Conservation (phyloP, 2,888 invertebrate genomes). For the Pristionchus fissidentatus region DNA sequence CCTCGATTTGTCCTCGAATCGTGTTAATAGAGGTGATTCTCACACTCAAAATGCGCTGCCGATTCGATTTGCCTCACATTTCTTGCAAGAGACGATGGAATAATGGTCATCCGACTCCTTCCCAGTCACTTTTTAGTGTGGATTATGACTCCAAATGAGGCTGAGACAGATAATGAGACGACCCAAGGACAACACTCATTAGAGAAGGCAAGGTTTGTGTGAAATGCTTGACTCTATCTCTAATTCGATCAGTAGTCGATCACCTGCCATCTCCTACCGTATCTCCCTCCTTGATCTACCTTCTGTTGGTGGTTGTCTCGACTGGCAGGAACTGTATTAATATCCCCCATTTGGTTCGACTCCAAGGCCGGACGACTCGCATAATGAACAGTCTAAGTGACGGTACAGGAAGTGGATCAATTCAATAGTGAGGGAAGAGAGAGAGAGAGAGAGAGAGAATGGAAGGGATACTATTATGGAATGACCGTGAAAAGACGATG, state of each 20-base stretch:
- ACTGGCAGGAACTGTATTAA: conserved; percentile 38
- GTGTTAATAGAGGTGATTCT: conserved; percentile 12
- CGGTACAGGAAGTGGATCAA: conserved; percentile 36
- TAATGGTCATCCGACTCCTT: too few species aligned
- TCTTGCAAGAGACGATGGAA: conserved; percentile 18
- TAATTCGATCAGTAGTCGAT: background rate
- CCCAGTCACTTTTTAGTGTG: conserved; percentile 22
- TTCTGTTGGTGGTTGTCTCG: conserved; percentile 33
- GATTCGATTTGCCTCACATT: conserved; percentile 16
- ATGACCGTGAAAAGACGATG: conserved; percentile 23
- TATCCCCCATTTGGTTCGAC: conserved; percentile 1
- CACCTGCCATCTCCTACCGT: background rate
- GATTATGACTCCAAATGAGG: conserved; percentile 16
- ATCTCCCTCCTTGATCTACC: conserved; percentile 16
- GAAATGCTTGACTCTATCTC: background rate
- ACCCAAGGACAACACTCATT: too few species aligned
- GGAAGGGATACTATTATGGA: conserved; percentile 17
- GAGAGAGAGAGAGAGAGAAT: too few species aligned
- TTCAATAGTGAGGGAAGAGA: too few species aligned
- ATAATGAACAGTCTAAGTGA: conserved; percentile 41
- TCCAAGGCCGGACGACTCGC: conserved; percentile 8
- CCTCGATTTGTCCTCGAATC: background rate
- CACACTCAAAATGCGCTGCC: conserved; percentile 19
- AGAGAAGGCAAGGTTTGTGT: background rate
- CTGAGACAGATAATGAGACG: conserved; percentile 8